These are phyloP conservation scores for Microtus montanus DNA, from an alignment of 2,113 vertebrate species.

Conservation along the genomic window DNA sequence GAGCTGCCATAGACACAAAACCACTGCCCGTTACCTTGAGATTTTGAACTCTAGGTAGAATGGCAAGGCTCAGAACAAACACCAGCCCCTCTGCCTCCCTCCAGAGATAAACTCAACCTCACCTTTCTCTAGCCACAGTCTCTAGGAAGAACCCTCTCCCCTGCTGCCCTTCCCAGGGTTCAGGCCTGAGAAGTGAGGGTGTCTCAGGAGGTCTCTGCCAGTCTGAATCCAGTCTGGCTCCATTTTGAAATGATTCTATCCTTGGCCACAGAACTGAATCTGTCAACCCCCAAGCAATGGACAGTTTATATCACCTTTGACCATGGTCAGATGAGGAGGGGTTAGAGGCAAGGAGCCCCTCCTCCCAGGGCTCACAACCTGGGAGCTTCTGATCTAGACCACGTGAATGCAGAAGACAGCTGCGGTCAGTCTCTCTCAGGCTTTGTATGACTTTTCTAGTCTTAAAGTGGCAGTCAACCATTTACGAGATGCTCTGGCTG, in stretches of 20 bases:
- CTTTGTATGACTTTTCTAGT: neutral
- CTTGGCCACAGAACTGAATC: neutral
- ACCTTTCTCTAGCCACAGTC: neutral
- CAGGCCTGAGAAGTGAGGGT: neutral
- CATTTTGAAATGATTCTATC: neutral
- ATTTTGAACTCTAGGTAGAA: neutral
- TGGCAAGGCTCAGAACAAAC: too few relatives aligned
- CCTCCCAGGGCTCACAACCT: too few relatives aligned
- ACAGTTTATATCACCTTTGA: neutral
- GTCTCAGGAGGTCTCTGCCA: neutral
- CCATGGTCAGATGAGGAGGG: neutral
- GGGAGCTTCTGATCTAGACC: neutral
- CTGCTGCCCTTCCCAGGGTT: neutral
- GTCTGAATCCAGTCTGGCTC: neutral
- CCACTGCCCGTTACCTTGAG: neutral
- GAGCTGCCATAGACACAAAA: neutral
- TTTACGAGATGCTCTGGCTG: neutral
- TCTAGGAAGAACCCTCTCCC: neutral
- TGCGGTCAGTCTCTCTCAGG: neutral
- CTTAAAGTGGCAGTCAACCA: neutral
- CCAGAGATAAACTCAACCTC: neutral
- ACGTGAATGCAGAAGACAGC: neutral
- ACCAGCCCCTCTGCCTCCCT: neutral
- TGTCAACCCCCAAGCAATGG: neutral
- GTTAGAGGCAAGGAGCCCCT: neutral